A percentile compares a stretch with the other conserved stretches of the same genome.
Evolutionary conservation across 2,797 vertebrate species (phyloP).

Genomic region (Bradypus variegatus): DNA sequence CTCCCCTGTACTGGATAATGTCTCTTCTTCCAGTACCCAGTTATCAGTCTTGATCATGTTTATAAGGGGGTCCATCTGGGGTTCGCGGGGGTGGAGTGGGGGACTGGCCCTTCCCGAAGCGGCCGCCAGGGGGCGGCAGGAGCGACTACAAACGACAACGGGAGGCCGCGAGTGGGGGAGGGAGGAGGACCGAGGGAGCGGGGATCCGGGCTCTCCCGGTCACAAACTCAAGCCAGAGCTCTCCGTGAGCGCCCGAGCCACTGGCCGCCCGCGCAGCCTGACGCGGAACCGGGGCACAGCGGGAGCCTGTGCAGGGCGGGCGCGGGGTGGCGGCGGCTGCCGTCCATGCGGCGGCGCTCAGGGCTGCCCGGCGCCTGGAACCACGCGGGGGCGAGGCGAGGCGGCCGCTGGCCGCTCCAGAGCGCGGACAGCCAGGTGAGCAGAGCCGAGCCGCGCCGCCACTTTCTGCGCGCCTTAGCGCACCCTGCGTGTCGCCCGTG

Average conservation of each 20-base stretch:
- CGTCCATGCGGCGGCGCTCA: slow-evolving; percentile 51
- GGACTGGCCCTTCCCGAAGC: background rate
- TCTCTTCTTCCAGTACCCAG: background rate
- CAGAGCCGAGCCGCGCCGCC: background rate
- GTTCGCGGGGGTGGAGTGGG: background rate
- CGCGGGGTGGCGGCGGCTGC: slow-evolving; percentile 12
- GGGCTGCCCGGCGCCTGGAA: slow-evolving; percentile 45
- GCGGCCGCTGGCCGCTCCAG: slow-evolving; percentile 24
- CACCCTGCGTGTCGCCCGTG: background rate
- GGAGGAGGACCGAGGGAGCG: slow-evolving; percentile 26
- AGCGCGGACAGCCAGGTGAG: slow-evolving; percentile 63
- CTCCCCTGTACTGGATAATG: background rate
- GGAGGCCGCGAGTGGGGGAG: slow-evolving; percentile 47
- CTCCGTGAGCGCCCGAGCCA: slow-evolving; percentile 38
- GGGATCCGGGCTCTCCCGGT: slow-evolving; percentile 9
- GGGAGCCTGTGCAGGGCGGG: slow-evolving; percentile 28
- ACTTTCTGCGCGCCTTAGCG: background rate
- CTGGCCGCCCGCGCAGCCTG: slow-evolving; percentile 39
- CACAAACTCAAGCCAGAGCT: slow-evolving; percentile 24
- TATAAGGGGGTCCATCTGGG: no score
- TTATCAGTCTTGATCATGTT: fast-evolving
- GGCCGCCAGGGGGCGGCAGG: slow-evolving; percentile 60
- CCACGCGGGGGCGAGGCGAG: slow-evolving; percentile 45
- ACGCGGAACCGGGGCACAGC: background rate
- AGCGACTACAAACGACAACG: slow-evolving; percentile 47